Evolutionary conservation across 2,888 invertebrate genomes (phyloP), one percentile per base, ranked within the genome.

Genomic region (Sarcophaga carnaria): DNA sequence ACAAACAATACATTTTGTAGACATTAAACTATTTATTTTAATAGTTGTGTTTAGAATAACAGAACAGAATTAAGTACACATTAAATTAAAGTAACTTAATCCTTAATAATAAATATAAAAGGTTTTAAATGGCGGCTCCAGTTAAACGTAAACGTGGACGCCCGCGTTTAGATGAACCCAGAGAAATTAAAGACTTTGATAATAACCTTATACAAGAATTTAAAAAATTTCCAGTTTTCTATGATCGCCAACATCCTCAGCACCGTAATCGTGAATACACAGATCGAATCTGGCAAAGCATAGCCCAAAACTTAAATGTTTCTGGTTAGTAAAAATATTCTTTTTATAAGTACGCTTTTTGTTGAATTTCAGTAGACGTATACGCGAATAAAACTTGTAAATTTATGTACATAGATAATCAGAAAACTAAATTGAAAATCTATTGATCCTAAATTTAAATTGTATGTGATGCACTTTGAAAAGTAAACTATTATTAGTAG

Each of bases 71-170:
- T 37, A 37, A 37, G 37, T 8, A 37, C 37, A 2, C 8, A 54
- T 17, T 54, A 54, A 14, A 54, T 14, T 14, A 54, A 54, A 54
- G 14, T 17, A 17, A 54, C 17, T 17, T 14, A 17, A 54, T 37
- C 10, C 37, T 37, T 37, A 2, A 37, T 37, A 37, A 10, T 37
- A 37, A 37, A 37, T 37, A 37, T 8, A 37, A 37, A 37, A 37
- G 37, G 37, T 37, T 37, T 37, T 37, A 17, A 54, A 85, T 85
- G 80, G 77, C 88, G 1, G 77, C 80, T 11, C 10, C 64, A 20
- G 64, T 90, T 60, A 90, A 90, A 74, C 88, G 90, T n/a, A 90
- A 90, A 86, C 89, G 90, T 63, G 90, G 90, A 37, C 90, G 90
- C 54, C 90, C 90, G 47, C 90, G 90, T 37, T 89, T 90, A 54